A percentile compares a stretch with the other conserved stretches of the same genome.
Conservation (phyloP, 1,140 invertebrate species). For the Drosophila lowei region DNA sequence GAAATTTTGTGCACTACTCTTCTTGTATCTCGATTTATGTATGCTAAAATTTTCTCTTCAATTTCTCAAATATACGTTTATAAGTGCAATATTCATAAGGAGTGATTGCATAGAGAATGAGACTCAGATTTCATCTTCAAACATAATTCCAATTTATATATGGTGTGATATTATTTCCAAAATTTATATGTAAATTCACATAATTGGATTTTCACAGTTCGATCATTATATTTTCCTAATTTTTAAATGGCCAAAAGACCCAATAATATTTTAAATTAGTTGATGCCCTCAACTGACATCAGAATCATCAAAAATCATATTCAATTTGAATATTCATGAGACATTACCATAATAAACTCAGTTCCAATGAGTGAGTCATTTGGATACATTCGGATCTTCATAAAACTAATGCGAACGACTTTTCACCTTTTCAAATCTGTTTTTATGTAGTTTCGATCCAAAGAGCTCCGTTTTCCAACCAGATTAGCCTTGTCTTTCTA, state of each 20-base stretch:
- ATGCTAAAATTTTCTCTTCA: too few species aligned
- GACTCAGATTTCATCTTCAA: neutral
- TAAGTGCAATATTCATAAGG: too few species aligned
- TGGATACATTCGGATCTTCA: slow-evolving; percentile 21
- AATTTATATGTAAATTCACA: neutral
- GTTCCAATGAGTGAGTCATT: slow-evolving; percentile 20
- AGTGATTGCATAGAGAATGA: too few species aligned
- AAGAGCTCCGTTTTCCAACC: slow-evolving; percentile 12
- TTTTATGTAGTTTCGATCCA: neutral
- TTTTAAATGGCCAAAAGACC: neutral
- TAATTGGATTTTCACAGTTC: slow-evolving; percentile 34
- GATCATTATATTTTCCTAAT: neutral
- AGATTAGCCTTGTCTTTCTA: slow-evolving; percentile 42
- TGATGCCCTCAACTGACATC: slow-evolving; percentile 4
- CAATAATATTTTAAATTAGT: neutral
- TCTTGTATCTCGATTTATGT: too few species aligned
- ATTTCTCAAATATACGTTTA: too few species aligned
- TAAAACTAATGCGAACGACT: slow-evolving; percentile 42
- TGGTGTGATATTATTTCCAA: neutral
- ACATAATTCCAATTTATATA: too few species aligned
- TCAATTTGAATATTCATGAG: slow-evolving; percentile 32
- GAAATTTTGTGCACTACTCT: too few species aligned
- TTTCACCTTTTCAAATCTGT: slow-evolving; percentile 21
- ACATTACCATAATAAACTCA: slow-evolving; percentile 31
- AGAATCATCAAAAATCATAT: slow-evolving; percentile 19